These are phyloP conservation scores for Tinamus major DNA, from an alignment of 2,797 vertebrate genomes.

Conservation along the genomic window DNA sequence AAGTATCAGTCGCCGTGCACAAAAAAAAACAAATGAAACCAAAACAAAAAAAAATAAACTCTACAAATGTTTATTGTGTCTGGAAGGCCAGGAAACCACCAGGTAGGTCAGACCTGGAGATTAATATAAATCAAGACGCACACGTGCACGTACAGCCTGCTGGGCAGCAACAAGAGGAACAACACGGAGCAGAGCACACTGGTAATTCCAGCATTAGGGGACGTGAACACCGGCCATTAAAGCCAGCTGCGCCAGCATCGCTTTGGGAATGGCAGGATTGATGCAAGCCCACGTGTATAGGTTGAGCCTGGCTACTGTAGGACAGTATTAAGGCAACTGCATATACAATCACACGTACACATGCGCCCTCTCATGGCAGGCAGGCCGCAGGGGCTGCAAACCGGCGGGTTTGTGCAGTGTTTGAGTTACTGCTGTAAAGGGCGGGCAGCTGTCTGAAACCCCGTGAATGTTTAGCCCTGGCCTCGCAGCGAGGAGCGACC, in stretches of 20 bases:
- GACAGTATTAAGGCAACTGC: fast-evolving
- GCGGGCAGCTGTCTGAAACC: neutral
- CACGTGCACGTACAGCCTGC: fast-evolving
- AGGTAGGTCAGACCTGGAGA: neutral
- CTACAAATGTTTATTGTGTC: neutral
- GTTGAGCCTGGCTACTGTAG: fast-evolving
- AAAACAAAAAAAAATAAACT: neutral
- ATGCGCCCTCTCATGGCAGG: neutral
- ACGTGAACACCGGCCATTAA: neutral
- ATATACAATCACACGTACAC: fast-evolving
- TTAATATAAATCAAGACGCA: fast-evolving
- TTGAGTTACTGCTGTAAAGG: fast-evolving
- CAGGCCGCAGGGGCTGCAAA: neutral
- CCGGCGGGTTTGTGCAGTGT: fast-evolving
- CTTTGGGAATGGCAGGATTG: neutral
- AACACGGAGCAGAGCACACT: fast-evolving
- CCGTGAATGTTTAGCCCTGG: neutral
- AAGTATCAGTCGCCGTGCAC: neutral
- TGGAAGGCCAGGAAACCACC: neutral
- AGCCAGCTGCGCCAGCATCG: neutral
- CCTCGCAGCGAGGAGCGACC: neutral
- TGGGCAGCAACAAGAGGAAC: neutral
- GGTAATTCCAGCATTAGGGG: neutral
- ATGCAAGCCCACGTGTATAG: fast-evolving
- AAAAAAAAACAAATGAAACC: neutral